These are phyloP conservation scores for Drosophila nigromelanica DNA, from an alignment of 1,140 invertebrate genomes.

Conservation along the genomic window DNA sequence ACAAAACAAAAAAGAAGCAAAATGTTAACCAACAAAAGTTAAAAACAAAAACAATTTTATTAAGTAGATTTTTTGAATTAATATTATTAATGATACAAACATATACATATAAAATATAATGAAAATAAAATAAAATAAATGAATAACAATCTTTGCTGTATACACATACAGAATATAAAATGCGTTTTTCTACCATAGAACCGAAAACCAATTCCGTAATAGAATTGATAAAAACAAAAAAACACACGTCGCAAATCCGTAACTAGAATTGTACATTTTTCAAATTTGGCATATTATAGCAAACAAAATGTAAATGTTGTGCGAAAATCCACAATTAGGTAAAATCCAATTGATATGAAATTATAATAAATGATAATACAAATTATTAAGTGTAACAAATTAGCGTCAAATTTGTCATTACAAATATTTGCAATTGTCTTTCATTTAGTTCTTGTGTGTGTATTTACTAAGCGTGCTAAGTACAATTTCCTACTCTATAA, in stretches of 20 bases:
- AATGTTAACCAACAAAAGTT: no score
- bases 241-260: conserved; percentile 7
- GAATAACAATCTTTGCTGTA: conserved; percentile 54
- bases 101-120: conserved; percentile 68
- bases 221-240: conserved; percentile 4
- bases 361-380: conserved; percentile 4
- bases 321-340: conserved; percentile 34
- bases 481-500: conserved; percentile 12
- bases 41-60: no score
- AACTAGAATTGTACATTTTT: conserved; percentile 72
- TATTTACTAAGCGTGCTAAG: not conserved
- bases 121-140: conserved; percentile 9
- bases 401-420: conserved; percentile 22
- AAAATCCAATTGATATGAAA: conserved; percentile 18
- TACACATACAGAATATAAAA: conserved; percentile 39
- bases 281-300: conserved; percentile 54
- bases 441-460: conserved; percentile 41
- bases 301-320: conserved; percentile 53
- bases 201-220: conserved; percentile 7
- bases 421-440: conserved; percentile 19
- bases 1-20: no score
- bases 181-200: conserved; percentile 64
- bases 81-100: conserved; percentile 9
- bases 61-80: no score
- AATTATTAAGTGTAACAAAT: conserved; percentile 22